Percentiles rank a stretch among this genome's conserved stretches.
Evolutionary conservation across 2,113 vertebrate genomes (phyloP).

Genomic region (Heteronetta atricapilla): DNA sequence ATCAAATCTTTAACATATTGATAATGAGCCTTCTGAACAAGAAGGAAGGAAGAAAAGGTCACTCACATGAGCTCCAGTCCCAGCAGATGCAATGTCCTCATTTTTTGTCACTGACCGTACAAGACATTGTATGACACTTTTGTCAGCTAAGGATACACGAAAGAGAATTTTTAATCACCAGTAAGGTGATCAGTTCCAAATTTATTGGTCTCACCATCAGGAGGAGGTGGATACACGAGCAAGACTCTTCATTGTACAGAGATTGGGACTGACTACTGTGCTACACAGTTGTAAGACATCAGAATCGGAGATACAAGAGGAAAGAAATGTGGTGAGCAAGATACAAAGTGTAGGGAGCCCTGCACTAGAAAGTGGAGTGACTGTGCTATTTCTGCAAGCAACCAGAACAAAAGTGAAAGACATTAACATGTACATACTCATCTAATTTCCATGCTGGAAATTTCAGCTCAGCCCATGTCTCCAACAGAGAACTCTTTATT

Average conservation of each 20-base stretch:
- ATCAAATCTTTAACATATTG: conserved; percentile 57
- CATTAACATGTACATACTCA: background rate
- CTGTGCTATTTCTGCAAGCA: background rate
- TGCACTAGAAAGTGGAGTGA: rapidly evolving
- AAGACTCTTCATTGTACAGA: background rate
- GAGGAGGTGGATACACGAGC: conserved; percentile 16
- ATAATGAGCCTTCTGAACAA: conserved; percentile 36
- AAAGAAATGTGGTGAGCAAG: background rate
- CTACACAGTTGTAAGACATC: background rate
- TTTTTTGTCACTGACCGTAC: conserved; percentile 27
- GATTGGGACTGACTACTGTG: background rate
- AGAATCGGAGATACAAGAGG: background rate
- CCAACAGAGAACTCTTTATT: background rate
- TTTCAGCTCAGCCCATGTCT: background rate
- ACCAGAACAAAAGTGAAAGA: background rate
- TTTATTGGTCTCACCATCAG: background rate
- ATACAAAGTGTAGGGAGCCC: background rate
- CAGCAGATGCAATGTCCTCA: conserved; percentile 3
- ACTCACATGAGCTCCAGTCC: conserved; percentile 4
- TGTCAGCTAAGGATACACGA: background rate
- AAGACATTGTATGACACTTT: background rate
- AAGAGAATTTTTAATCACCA: background rate
- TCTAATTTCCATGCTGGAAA: background rate
- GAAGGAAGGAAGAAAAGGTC: conserved; percentile 30
- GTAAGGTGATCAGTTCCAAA: background rate